Percentiles rank a stretch among this genome's conserved stretches.
These are phyloP conservation scores for Anhinga anhinga DNA, from an alignment of 2,113 vertebrate species.

Conservation along the genomic window DNA sequence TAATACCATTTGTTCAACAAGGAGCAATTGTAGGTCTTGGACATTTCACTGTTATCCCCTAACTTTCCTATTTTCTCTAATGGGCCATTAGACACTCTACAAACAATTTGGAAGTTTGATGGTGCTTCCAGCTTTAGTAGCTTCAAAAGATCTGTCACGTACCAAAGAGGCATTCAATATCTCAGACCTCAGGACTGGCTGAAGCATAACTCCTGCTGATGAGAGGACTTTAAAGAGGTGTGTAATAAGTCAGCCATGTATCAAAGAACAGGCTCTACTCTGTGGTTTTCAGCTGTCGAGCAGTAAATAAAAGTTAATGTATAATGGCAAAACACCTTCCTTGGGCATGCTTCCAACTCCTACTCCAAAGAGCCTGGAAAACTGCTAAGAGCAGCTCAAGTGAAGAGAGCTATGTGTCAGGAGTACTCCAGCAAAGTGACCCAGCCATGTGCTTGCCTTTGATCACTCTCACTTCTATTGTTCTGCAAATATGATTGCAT, in stretches of 20 bases:
- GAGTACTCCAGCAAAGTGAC: background rate
- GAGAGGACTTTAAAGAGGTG: background rate
- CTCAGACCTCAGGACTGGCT: background rate
- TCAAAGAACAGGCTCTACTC: background rate
- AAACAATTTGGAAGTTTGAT: background rate
- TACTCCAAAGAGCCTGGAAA: slow-evolving; percentile 13
- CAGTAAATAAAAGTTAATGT: background rate
- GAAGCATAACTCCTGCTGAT: background rate
- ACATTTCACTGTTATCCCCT: background rate
- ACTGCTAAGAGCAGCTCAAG: background rate
- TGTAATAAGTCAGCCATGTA: background rate
- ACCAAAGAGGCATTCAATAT: background rate
- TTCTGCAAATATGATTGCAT: background rate
- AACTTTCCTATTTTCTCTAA: slow-evolving; percentile 2
- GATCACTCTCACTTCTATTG: background rate
- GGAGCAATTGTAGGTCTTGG: background rate
- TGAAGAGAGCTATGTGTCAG: background rate
- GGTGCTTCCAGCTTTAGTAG: background rate
- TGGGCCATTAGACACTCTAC: background rate
- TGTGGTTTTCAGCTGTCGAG: background rate
- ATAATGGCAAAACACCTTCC: background rate
- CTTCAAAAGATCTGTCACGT: background rate
- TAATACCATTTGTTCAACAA: background rate
- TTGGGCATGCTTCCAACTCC: background rate
- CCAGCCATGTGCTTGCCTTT: background rate